Conservation (phyloP, 2,797 vertebrate genomes). For the Micrastur ruficollis region DNA sequence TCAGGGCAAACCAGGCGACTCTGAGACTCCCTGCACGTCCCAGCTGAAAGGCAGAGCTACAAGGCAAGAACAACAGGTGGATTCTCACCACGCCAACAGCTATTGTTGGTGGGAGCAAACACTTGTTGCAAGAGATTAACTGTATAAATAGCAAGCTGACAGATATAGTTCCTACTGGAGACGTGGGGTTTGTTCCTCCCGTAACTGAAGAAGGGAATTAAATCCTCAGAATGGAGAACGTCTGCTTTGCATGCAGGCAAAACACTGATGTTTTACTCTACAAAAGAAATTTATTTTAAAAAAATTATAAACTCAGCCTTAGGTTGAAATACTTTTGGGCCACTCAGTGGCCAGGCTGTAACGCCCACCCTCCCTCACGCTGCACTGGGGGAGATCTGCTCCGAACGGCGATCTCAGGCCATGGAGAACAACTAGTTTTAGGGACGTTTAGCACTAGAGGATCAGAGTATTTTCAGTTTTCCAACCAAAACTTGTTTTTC, state of each 20-base stretch:
- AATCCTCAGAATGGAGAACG: background rate
- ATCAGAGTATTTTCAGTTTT: background rate
- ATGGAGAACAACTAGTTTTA: background rate
- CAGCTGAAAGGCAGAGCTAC: background rate
- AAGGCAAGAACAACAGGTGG: background rate
- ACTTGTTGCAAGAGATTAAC: background rate
- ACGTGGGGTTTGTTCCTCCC: accelerated
- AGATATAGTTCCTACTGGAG: background rate
- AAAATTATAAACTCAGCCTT: background rate
- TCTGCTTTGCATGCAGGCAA: background rate
- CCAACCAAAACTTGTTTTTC: background rate
- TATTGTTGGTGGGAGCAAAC: background rate
- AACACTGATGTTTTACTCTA: background rate
- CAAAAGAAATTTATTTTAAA: background rate
- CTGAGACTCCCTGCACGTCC: background rate
- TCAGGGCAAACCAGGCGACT: background rate
- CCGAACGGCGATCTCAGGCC: background rate
- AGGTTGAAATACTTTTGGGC: background rate
- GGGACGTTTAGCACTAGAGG: background rate
- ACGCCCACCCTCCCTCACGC: background rate
- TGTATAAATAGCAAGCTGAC: background rate
- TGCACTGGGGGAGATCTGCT: background rate
- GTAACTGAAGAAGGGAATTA: background rate
- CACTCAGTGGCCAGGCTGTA: background rate
- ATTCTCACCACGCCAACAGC: background rate